Evolutionary conservation across 1,140 invertebrate genomes (phyloP).

Genomic region (Colletes latitarsis): DNA sequence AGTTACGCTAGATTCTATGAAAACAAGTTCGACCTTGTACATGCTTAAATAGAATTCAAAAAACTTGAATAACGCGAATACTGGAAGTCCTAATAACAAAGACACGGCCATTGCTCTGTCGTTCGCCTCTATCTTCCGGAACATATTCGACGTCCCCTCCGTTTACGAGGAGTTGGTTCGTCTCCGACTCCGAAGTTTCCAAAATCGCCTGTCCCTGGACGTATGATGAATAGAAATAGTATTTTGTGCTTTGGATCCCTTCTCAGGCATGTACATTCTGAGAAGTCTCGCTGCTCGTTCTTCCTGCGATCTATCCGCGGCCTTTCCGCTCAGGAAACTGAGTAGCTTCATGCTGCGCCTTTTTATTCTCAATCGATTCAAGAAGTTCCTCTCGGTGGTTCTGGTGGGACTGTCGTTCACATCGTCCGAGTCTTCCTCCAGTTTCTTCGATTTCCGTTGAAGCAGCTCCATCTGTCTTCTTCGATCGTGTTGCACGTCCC

Average conservation of each 20-base stretch:
- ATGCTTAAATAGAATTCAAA: constrained; percentile 64
- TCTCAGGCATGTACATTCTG: constrained; percentile 76
- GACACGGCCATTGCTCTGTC: constrained; percentile 50
- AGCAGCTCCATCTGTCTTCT: constrained; percentile 62
- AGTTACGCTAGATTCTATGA: constrained; percentile 58
- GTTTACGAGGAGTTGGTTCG: constrained; percentile 73
- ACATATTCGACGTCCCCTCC: not conserved
- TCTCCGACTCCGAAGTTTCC: constrained; percentile 77
- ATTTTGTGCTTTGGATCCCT: constrained; percentile 67
- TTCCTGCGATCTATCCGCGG: constrained; percentile 71
- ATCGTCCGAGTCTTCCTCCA: constrained; percentile 62
- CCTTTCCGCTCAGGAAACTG: constrained; percentile 73
- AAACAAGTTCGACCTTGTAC: constrained; percentile 53
- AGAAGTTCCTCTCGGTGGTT: constrained; percentile 66
- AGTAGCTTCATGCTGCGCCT: constrained; percentile 73
- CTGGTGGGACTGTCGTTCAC: constrained; percentile 47
- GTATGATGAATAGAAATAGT: constrained; percentile 79
- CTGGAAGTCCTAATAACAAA: constrained; percentile 72
- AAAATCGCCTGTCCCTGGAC: constrained; percentile 77
- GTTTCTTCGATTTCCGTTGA: constrained; percentile 63
- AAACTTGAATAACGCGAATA: constrained; percentile 64
- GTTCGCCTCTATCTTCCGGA: not conserved
- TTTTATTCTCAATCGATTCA: constrained; percentile 70
- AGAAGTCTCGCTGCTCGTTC: constrained; percentile 73
- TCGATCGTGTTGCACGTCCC: constrained; percentile 51